Conservation (phyloP, 2,888 invertebrate species). For the Loripinus fragilis region DNA sequence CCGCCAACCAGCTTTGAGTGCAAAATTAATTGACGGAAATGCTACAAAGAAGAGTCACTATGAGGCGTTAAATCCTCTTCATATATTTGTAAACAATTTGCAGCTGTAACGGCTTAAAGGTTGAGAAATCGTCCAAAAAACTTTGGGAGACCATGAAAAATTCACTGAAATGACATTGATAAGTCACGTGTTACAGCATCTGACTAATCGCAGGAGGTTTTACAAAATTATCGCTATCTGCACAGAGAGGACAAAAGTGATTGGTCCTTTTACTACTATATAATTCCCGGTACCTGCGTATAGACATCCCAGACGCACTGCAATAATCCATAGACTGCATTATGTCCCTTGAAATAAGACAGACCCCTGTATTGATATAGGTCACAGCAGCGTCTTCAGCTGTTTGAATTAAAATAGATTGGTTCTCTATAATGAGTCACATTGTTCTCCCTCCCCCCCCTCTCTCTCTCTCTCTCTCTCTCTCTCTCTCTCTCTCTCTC, state of each 20-base stretch:
- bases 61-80: neutral
- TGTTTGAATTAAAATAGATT: too few species aligned
- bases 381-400: too few species aligned
- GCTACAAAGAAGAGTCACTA: neutral
- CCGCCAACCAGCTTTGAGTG: neutral
- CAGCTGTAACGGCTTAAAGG: neutral
- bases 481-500: too few species aligned
- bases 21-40: neutral
- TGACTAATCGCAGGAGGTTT: constrained; percentile 43
- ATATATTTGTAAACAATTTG: neutral
- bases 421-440: too few species aligned
- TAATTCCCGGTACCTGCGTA: too few species aligned
- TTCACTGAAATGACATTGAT: constrained; percentile 62
- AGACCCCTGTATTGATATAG: too few species aligned
- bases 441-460: too few species aligned
- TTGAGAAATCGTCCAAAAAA: constrained; percentile 15
- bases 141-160: constrained; percentile 31
- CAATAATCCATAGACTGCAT: too few species aligned
- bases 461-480: too few species aligned
- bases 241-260: neutral
- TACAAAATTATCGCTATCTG: neutral
- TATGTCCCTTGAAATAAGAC: too few species aligned
- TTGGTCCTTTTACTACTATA: neutral
- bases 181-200: constrained; percentile 61
- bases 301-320: too few species aligned